These are phyloP conservation scores for Mercenaria mercenaria DNA, from an alignment of 1,140 invertebrate species.

Conservation along the genomic window DNA sequence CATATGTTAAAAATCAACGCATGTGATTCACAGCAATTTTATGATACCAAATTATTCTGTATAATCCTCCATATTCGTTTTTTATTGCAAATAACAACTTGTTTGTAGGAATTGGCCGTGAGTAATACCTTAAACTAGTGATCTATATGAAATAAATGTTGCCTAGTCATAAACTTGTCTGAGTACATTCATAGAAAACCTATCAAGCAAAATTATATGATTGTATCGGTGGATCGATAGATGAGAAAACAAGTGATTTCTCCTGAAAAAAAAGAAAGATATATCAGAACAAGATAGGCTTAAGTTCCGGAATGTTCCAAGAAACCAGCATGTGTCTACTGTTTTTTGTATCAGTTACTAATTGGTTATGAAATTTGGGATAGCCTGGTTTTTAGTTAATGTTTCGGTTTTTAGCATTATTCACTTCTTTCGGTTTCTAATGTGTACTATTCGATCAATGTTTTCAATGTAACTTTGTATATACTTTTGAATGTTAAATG, in stretches of 20 bases:
- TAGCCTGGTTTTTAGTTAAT: too few relatives aligned
- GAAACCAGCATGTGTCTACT: not conserved
- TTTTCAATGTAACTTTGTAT: too few relatives aligned
- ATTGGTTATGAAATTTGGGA: not conserved
- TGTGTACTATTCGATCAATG: too few relatives aligned
- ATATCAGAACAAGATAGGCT: not conserved
- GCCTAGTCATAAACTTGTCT: not conserved
- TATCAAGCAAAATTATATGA: constrained; percentile 5
- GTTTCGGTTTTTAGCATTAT: too few relatives aligned
- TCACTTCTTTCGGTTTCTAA: too few relatives aligned
- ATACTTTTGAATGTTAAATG: too few relatives aligned
- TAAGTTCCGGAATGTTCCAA: not conserved
- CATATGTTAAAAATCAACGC: not conserved
- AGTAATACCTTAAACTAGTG: not conserved
- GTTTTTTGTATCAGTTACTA: not conserved
- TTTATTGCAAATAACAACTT: not conserved
- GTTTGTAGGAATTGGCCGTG: not conserved
- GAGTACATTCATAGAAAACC: not conserved
- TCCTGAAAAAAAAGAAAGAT: not conserved
- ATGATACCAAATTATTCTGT: not conserved
- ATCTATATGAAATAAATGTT: constrained; percentile 11
- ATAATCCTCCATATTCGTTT: not conserved
- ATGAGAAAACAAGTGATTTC: constrained; percentile 39
- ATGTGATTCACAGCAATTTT: not conserved
- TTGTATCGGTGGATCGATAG: not conserved